Evolutionary conservation across 2,888 invertebrate genomes (phyloP), one percentile per base, ranked within the genome.

Genomic region (Copidosoma aretas): DNA sequence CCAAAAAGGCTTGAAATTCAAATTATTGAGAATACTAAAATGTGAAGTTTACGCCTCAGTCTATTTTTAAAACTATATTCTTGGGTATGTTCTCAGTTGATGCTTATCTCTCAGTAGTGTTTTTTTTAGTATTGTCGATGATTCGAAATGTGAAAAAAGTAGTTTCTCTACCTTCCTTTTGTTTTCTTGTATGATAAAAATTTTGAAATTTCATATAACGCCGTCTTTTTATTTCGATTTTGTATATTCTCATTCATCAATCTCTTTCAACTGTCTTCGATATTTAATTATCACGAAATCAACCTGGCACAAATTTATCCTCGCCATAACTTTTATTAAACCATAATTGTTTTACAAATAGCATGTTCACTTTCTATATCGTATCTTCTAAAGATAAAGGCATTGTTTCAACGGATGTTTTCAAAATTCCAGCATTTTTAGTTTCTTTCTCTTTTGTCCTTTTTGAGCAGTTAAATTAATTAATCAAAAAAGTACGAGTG

Each of bases 21-120:
- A 62, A 65, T 68, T 63, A 59, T 71, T 58, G 62, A 64, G 24
- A 70, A 71, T 62, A 59, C 64, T 61, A 67, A 67, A 43, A 53
- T 19, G 10, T 19, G 3, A 12, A 19, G 22, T 19, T 52, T 19
- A 52, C 12, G 12, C 5, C 1, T 52, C 22, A 22, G 14, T 52
- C 12, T 19, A 52, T 19, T 21, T 21, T 52, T 52, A 46, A 46
- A 46, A 46, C 43, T 46, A 46, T 1, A 17, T 14, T 46, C 2
- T 46, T 46, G 17, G 43, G 4, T 17, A 2, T 14, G 8, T 46
- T 46, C 43, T 12, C 14, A 17, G 17, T 17, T 17, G 43, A 46
- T 46, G 17, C 12, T 14, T 46, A 12, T 15, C 43, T 46, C 14
- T 32, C 41, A 32, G 57, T 57, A 63, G 24, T 60, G 60, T 25